Evolutionary conservation across 2,888 invertebrate species (phyloP).

Genomic region (Tortricodes alternella): DNA sequence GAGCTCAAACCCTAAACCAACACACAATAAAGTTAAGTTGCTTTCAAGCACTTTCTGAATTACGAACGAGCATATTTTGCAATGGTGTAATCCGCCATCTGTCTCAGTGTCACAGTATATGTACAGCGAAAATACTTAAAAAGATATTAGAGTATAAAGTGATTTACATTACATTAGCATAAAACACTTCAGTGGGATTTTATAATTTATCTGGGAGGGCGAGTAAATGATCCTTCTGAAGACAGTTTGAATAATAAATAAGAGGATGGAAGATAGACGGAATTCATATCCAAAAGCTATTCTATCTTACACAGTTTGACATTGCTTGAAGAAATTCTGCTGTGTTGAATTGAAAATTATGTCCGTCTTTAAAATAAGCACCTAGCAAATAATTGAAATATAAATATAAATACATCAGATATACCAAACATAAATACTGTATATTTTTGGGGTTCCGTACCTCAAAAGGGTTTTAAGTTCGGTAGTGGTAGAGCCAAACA

Average conservation of each 20-base stretch:
- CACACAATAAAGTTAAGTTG: too few species aligned
- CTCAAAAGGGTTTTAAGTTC: too few species aligned
- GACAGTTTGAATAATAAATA: constrained; percentile 60
- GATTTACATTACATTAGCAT: constrained; percentile 62
- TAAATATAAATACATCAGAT: too few species aligned
- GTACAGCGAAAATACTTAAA: constrained; percentile 22
- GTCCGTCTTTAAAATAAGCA: too few species aligned
- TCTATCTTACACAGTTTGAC: constrained; percentile 6
- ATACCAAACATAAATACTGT: too few species aligned
- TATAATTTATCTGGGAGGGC: constrained; percentile 61
- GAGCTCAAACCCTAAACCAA: too few species aligned
- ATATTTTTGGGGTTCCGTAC: too few species aligned
- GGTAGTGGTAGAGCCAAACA: too few species aligned
- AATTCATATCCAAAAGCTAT: constrained; percentile 44
- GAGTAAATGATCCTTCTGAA: constrained; percentile 51
- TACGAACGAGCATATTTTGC: too few species aligned
- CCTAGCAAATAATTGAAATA: too few species aligned
- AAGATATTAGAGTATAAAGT: constrained; percentile 43
- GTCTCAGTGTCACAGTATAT: not conserved
- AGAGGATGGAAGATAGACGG: constrained; percentile 42
- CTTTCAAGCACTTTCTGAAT: too few species aligned
- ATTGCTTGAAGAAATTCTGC: not conserved
- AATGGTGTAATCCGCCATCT: too few species aligned
- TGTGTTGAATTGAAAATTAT: not conserved
- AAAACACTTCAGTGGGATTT: constrained; percentile 52